Base-by-base conservation (phyloP, 2,113 vertebrate species). In the Pomatostomus ruficeps region DNA sequence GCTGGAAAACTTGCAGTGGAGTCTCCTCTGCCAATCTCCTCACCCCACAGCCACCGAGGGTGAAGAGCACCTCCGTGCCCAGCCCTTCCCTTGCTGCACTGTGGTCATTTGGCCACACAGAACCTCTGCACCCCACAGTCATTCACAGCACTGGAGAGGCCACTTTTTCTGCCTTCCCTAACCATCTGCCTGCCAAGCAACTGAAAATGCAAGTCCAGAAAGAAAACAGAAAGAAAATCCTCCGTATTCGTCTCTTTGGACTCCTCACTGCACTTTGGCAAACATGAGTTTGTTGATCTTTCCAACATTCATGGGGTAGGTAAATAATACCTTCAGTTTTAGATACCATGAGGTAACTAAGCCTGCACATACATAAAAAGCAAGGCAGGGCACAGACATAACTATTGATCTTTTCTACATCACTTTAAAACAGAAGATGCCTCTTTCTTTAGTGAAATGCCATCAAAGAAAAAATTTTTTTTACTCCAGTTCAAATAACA, bases 41-140 rank as follows among this genome's bases (percentile, higher is more conserved):
- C 42, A 12, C 16, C 4, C 1, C 38, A 15, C 20, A 35, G 59
- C 38, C 4, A 7, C 40, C 0, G 0, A 48, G 55, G 24, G 29
- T 5, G 33, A 28, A 57, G 6, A 40, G 63, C 88, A 73, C n/a
- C 40, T 51, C 84, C 11, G 65, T 11, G 55, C 49, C 55, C 1
- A 1, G 45, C n/a, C 33, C n/a, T 81, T 63, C n/a, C 38, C 89
- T 16, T 43, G 61, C 83, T 16, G 20, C 0, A 0, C 73, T n/a
- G 57, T 3, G 2, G 7, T 31, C 54, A 13, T 11, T n/a, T 20
- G 66, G 55, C 67, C 79, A 11, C 15, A 16, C 0, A 11, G 54
- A 70, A 75, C 7, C 79, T 78, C 88, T 40, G 55, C 52, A 51
- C 26, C 33, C 63, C 24, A 4, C 0, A 2, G 45, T 16, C 62